phyloP scores from a whole-genome alignment of 1,140 invertebrate genomes.

The Antheraea mylitta region DNA sequence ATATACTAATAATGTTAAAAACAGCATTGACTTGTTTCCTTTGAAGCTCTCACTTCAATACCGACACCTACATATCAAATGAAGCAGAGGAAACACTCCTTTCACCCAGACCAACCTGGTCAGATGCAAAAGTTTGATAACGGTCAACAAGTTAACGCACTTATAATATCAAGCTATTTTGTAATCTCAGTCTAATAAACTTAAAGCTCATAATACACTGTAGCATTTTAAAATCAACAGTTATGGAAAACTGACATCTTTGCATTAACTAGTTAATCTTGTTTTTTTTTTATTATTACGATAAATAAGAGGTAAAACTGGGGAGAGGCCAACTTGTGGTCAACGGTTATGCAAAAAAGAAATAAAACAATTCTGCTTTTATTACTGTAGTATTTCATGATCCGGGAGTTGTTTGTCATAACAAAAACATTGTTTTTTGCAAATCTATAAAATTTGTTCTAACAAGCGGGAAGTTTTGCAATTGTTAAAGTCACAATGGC shows the following conservation, averaged over 20 bases:
- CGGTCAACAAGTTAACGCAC: not conserved
- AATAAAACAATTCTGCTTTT: not conserved
- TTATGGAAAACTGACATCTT: constrained; percentile 4
- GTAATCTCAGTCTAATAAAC: not conserved
- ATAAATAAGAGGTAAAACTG: not conserved
- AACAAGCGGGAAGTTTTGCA: not conserved
- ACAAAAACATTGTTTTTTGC: not conserved
- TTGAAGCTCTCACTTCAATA: not conserved
- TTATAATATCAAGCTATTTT: not conserved
- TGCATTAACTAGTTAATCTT: not conserved
- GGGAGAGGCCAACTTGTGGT: not conserved
- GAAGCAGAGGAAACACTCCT: constrained; percentile 27
- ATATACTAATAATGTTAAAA: too few species aligned
- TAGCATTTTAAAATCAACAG: not conserved
- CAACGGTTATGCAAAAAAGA: not conserved
- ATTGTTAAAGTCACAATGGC: too few species aligned
- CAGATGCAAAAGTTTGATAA: constrained; percentile 9
- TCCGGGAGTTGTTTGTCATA: not conserved
- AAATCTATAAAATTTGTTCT: not conserved
- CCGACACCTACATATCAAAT: constrained; percentile 7
- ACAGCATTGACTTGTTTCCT: not conserved
- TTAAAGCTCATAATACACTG: not conserved
- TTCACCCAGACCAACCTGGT: constrained; percentile 20
- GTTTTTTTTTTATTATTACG: not conserved
- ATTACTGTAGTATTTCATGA: not conserved